Conservation (phyloP, 2,888 invertebrate genomes). For the Oasisia sp. region DNA sequence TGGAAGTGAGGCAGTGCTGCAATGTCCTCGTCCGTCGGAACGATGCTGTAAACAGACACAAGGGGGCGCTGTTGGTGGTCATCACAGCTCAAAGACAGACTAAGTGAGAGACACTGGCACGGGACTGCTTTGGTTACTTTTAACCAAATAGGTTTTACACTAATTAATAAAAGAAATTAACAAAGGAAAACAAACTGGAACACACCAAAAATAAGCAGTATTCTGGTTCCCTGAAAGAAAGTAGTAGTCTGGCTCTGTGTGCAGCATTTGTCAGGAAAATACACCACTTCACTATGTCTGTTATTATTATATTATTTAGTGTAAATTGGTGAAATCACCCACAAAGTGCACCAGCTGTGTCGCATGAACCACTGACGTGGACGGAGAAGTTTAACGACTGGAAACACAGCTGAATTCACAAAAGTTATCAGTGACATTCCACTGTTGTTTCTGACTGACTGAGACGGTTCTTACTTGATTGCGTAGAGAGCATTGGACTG, state of each 20-base stretch:
- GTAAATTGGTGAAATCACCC: neutral
- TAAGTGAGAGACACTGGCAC: too few relatives aligned
- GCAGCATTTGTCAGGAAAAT: too few relatives aligned
- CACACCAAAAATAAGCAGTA: neutral
- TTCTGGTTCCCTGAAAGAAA: neutral
- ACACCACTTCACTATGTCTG: neutral
- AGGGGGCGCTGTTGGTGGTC: conserved; percentile 22
- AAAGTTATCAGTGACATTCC: neutral
- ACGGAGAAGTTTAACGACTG: neutral
- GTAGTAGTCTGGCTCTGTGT: neutral
- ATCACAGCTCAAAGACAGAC: neutral
- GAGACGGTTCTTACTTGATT: conserved; percentile 55
- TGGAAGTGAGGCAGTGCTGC: conserved; percentile 83
- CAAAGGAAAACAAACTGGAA: conserved; percentile 50
- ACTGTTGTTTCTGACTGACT: neutral
- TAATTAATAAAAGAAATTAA: neutral
- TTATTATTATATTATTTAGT: neutral
- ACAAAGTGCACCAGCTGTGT: neutral
- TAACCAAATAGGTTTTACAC: neutral
- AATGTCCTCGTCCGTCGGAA: conserved; percentile 80
- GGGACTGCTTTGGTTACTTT: too few relatives aligned
- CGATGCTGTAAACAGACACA: conserved; percentile 20
- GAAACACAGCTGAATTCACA: neutral
- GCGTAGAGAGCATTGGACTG: conserved; percentile 87
- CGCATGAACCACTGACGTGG: neutral